Evolutionary conservation across 2,888 invertebrate genomes (phyloP), one percentile per base, ranked within the genome.

Genomic region (Epirrhoe alternata): DNA sequence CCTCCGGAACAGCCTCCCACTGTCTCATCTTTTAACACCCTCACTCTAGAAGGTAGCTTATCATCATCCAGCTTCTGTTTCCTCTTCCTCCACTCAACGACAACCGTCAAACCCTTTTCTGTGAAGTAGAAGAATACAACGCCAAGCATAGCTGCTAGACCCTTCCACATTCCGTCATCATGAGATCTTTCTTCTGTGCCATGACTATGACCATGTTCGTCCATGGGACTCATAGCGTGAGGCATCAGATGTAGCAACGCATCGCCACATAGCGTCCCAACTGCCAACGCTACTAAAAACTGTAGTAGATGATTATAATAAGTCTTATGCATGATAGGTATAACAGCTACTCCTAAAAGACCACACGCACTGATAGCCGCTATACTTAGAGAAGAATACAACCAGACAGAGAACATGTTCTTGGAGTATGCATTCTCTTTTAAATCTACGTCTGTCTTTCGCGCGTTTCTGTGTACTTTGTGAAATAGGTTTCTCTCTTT

Each of bases 231-330:
- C 92, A 94, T 95, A 66, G 97, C 97, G 83, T 98, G 98, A 17
- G 99, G 99, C 85, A 99, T 93, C 33, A 99, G 94, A 94, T 99
- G 99, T 66, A 99, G 90, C 52, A 99, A 90, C 0, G 98, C 98
- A 89, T 99, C 99, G 0, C 98, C 98, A 53, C 97, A 96, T 65
- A 98, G 91, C 0, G 98, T 97, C 0, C 98, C 99, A 38, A 99
- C 97, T 14, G 99, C 99, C 73, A 99, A 92, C 0, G 98, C 98
- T 2, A 99, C 98, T 69, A 99, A 94, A 87, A 98, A 98, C 87
- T 98, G 98, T 60, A 98, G 93, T 38, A 98, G 89, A 74, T 97
- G 97, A 79, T 98, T 97, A 85, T 98, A 99, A 85, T 97, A 97
- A 14, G 95, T 94, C 77, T 96, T 95, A 85, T 97, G 97, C 97